Conservation (phyloP, 2,888 invertebrate genomes). For the Vandiemenella viatica region DNA sequence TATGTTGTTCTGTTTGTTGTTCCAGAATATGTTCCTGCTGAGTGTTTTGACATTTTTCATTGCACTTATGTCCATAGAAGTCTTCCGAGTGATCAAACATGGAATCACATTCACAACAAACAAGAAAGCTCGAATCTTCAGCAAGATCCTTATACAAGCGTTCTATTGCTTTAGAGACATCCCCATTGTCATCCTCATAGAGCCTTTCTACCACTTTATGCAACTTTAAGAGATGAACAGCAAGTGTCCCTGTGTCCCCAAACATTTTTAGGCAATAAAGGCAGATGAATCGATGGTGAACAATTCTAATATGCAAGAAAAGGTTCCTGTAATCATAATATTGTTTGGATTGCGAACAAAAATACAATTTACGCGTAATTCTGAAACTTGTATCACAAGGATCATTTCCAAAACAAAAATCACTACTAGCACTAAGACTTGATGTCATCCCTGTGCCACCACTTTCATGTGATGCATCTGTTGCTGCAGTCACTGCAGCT, state of each 20-base stretch:
- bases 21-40: no score
- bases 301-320: slow-evolving; percentile 69
- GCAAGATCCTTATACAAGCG: no score
- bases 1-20: no score
- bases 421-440: background rate
- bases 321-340: slow-evolving; percentile 79
- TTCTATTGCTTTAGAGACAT: slow-evolving; percentile 51
- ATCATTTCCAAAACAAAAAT: no score
- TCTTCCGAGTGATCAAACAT: slow-evolving; percentile 61
- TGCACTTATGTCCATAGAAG: slow-evolving; percentile 58
- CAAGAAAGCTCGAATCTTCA: slow-evolving; percentile 53
- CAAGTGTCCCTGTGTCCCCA: slow-evolving; percentile 61
- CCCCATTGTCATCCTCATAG: slow-evolving; percentile 47
- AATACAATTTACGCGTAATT: slow-evolving; percentile 60
- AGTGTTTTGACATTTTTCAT: no score
- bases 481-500: slow-evolving; percentile 30
- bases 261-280: slow-evolving; percentile 73
- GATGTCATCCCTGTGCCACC: slow-evolving; percentile 9
- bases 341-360: slow-evolving; percentile 67
- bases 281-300: slow-evolving; percentile 68
- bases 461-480: slow-evolving; percentile 29
- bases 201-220: slow-evolving; percentile 60
- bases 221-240: slow-evolving; percentile 59
- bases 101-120: slow-evolving; percentile 68
- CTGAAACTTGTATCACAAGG: slow-evolving; percentile 44